Evolutionary conservation across 2,113 vertebrate species (phyloP).

Genomic region (Phyllostomus hastatus): DNA sequence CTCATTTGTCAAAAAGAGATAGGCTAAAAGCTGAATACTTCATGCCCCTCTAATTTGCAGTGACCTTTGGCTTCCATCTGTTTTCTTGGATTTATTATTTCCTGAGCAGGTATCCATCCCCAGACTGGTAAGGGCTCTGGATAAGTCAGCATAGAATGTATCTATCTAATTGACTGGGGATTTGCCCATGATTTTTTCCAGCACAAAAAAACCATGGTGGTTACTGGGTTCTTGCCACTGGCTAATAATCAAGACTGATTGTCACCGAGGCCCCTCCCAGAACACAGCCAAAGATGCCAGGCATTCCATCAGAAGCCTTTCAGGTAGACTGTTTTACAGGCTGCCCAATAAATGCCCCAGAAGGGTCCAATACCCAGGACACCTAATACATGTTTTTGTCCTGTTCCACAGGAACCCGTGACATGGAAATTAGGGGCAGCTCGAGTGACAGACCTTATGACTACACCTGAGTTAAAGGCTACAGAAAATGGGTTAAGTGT

Average conservation of each 20-base stretch:
- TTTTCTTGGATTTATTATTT: slow-evolving; percentile 30
- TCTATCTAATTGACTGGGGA: neutral
- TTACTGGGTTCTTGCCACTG: neutral
- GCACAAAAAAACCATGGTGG: neutral
- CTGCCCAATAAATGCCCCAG: neutral
- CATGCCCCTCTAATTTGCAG: neutral
- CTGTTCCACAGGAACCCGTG: neutral
- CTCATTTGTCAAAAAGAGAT: neutral
- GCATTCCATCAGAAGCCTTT: neutral
- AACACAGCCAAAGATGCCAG: neutral
- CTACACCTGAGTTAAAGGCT: neutral
- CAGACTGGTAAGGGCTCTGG: neutral
- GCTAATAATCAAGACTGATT: neutral
- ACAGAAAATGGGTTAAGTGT: neutral
- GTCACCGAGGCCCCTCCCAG: neutral
- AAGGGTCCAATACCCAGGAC: neutral
- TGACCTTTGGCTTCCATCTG: neutral
- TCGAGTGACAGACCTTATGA: neutral
- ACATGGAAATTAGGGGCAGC: neutral
- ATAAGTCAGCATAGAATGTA: neutral
- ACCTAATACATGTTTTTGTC: neutral
- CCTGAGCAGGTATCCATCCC: neutral
- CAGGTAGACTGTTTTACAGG: neutral
- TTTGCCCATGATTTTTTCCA: neutral
- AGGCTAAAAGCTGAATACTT: neutral